Percentiles rank a stretch among this genome's conserved stretches.
Conservation (phyloP, 2,888 invertebrate species). For the Cacoxenus indagator region DNA sequence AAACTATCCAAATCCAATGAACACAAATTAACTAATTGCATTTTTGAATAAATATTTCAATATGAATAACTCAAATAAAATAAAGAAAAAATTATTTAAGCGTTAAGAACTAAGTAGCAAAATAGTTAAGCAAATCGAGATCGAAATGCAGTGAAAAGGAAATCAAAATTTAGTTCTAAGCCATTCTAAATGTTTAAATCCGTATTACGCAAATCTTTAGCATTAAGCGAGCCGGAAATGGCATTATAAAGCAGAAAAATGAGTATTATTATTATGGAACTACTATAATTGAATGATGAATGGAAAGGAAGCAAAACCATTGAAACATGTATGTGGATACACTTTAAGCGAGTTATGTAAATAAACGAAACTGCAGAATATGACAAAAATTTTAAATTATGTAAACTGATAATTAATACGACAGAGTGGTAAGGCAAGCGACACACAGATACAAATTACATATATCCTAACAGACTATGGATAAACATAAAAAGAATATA, state of each 20-base stretch:
- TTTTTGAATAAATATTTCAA: background rate
- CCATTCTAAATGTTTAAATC: slow-evolving; percentile 13
- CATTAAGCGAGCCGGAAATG: slow-evolving; percentile 2
- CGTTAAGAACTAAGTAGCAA: slow-evolving; percentile 4
- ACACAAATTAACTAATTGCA: background rate
- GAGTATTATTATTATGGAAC: slow-evolving; percentile 30
- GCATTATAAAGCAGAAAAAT: slow-evolving; percentile 39
- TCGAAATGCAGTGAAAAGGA: background rate
- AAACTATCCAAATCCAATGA: background rate
- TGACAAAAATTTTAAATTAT: slow-evolving; percentile 27
- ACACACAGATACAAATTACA: slow-evolving; percentile 2
- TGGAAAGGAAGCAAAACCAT: background rate
- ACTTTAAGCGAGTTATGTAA: background rate
- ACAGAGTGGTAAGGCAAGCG: background rate
- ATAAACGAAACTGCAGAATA: slow-evolving; percentile 15
- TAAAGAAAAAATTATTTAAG: background rate
- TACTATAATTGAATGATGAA: slow-evolving; percentile 21
- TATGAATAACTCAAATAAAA: background rate
- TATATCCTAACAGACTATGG: background rate
- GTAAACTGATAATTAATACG: slow-evolving; percentile 13
- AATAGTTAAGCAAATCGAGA: background rate
- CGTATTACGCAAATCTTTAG: background rate
- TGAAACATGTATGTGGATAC: too few relatives aligned
- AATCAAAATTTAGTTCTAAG: slow-evolving; percentile 21
- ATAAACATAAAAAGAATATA: slow-evolving; percentile 34